Evolutionary conservation across 2,888 invertebrate species (phyloP).

Genomic region (Arctia plantaginis): DNA sequence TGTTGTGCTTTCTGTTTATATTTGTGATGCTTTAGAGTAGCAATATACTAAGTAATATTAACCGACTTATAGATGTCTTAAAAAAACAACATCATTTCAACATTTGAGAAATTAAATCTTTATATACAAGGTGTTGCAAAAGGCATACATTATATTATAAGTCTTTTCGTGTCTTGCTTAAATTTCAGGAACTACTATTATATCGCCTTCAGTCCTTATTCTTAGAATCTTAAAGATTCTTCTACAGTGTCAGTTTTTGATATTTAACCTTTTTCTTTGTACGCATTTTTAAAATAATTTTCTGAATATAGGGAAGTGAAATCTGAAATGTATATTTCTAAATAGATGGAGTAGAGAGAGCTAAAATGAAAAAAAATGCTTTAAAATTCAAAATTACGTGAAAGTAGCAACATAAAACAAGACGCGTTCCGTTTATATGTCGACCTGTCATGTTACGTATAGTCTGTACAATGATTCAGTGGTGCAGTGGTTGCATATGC

Average conservation of each 20-base stretch:
- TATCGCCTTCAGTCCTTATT: background rate
- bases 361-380: too few species aligned
- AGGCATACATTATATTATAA: background rate
- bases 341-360: too few species aligned
- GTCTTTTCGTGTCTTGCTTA: background rate
- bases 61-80: background rate
- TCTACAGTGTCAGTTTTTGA: background rate
- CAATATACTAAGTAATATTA: background rate
- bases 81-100: background rate
- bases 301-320: too few species aligned
- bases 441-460: too few species aligned
- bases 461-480: too few species aligned
- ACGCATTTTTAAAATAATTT: too few species aligned
- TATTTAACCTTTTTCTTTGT: background rate
- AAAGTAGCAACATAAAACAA: too few species aligned
- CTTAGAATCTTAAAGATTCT: background rate
- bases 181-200: background rate
- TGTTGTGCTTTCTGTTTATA: conserved; percentile 7
- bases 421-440: too few species aligned
- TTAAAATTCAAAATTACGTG: too few species aligned
- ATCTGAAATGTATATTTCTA: too few species aligned
- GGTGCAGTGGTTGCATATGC: too few species aligned
- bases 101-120: background rate
- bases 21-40: background rate
- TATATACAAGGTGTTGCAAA: background rate